A percentile compares a stretch with the other conserved stretches of the same genome.
These are phyloP conservation scores for Eidolon helvum DNA, from an alignment of 2,113 vertebrate genomes.

Conservation along the genomic window DNA sequence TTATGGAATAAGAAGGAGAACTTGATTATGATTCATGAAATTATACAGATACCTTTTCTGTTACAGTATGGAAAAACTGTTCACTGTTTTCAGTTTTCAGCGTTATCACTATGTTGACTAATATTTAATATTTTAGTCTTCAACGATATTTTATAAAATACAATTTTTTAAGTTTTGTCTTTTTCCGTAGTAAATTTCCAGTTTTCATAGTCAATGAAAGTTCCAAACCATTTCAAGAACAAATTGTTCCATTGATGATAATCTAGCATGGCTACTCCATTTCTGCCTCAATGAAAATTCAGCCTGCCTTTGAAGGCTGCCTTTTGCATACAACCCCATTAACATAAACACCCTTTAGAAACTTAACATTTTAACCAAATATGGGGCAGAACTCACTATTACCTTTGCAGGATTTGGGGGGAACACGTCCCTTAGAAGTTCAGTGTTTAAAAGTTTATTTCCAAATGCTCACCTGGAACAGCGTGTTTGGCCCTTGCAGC, in stretches of 20 bases:
- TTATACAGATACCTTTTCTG: background rate
- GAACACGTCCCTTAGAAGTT: background rate
- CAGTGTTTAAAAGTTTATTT: background rate
- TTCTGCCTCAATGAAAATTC: background rate
- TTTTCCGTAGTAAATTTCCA: background rate
- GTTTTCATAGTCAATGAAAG: background rate
- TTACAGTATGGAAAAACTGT: background rate
- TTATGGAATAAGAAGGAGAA: background rate
- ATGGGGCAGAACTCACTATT: background rate
- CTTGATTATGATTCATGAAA: background rate
- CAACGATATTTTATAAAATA: background rate
- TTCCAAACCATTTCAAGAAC: background rate
- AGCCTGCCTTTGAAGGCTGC: background rate
- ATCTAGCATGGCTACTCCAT: background rate
- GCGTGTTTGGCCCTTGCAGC: slow-evolving; percentile 93
- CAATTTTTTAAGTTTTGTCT: background rate
- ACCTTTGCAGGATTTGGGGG: background rate
- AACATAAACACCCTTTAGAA: background rate
- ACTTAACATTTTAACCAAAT: background rate
- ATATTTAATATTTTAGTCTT: background rate
- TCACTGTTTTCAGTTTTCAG: background rate
- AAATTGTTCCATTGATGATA: background rate
- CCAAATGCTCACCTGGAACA: slow-evolving; percentile 92
- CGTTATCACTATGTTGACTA: background rate
- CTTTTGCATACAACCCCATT: background rate